Percentiles rank a stretch among this genome's conserved stretches.
These are phyloP conservation scores for Notamacropus eugenii DNA, from an alignment of 2,797 vertebrate species.

Conservation along the genomic window DNA sequence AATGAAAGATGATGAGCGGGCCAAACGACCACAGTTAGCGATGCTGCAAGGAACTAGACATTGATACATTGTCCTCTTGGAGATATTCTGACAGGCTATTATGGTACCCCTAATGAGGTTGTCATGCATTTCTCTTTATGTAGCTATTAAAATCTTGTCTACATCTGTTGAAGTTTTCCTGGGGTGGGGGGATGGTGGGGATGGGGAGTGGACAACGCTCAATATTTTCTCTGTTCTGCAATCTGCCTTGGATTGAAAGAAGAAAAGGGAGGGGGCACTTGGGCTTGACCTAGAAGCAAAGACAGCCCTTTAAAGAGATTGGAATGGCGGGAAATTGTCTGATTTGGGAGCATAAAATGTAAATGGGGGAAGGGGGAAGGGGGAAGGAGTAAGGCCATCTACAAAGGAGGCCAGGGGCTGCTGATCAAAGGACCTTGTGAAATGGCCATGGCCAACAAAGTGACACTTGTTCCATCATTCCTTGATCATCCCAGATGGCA, in stretches of 20 bases:
- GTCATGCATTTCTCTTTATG: conserved; percentile 88
- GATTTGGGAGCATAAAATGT: conserved; percentile 31
- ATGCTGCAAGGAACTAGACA: conserved; percentile 83
- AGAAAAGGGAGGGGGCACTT: conserved; percentile 25
- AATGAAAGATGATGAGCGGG: conserved; percentile 83
- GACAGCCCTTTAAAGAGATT: conserved; percentile 51
- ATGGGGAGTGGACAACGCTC: conserved; percentile 50
- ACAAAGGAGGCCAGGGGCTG: conserved; percentile 49
- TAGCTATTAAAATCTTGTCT: conserved; percentile 87
- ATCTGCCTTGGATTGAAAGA: conserved; percentile 53
- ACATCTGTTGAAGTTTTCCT: conserved; percentile 86
- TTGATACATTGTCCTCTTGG: conserved; percentile 86
- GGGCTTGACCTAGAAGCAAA: conserved; percentile 47
- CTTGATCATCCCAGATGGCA: conserved; percentile 74
- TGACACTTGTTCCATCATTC: conserved; percentile 59
- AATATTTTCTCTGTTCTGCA: conserved; percentile 68
- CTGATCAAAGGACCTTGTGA: conserved; percentile 76
- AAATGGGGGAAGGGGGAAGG: not conserved
- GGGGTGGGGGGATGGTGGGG: conserved; percentile 23
- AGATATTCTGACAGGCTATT: conserved; percentile 84
- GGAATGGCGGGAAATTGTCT: conserved; percentile 11
- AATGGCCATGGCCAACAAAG: conserved; percentile 77
- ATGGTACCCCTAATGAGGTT: conserved; percentile 86
- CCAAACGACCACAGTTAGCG: conserved; percentile 79
- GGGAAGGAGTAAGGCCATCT: conserved; percentile 30